Percentiles rank a stretch among this genome's conserved stretches.
Conservation (phyloP, 2,113 vertebrate genomes). For the Octodon degus region DNA sequence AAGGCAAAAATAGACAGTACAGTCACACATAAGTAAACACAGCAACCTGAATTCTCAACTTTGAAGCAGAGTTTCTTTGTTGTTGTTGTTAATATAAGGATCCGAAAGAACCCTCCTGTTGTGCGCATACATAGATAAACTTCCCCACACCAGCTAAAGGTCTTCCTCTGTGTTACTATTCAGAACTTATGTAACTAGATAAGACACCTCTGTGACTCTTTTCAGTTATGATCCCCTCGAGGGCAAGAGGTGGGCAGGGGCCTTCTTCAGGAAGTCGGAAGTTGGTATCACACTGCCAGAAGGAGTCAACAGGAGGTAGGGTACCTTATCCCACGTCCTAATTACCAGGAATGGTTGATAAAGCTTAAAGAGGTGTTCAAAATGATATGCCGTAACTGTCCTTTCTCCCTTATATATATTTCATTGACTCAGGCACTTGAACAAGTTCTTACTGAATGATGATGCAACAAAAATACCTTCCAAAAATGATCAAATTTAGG, state of each 20-base stretch:
- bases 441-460: not conserved
- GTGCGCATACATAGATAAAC: not conserved
- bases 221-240: not conserved
- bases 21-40: not conserved
- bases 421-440: not conserved
- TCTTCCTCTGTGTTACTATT: not conserved
- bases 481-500: not conserved
- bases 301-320: not conserved
- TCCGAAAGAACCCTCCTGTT: not conserved
- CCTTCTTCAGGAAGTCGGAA: not conserved
- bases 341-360: not conserved
- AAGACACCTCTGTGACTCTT: not conserved
- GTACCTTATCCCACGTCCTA: not conserved
- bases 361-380: not conserved
- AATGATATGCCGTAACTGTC: not conserved
- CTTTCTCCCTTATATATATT: not conserved
- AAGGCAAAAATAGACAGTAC: not conserved
- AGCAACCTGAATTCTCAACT: not conserved
- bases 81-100: not conserved
- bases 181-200: not conserved
- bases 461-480: not conserved
- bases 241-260: not conserved
- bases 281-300: not conserved
- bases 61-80: not conserved
- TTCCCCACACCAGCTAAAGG: not conserved